Conservation (phyloP, 1,140 invertebrate genomes). For the Neodiprion fabricii region DNA sequence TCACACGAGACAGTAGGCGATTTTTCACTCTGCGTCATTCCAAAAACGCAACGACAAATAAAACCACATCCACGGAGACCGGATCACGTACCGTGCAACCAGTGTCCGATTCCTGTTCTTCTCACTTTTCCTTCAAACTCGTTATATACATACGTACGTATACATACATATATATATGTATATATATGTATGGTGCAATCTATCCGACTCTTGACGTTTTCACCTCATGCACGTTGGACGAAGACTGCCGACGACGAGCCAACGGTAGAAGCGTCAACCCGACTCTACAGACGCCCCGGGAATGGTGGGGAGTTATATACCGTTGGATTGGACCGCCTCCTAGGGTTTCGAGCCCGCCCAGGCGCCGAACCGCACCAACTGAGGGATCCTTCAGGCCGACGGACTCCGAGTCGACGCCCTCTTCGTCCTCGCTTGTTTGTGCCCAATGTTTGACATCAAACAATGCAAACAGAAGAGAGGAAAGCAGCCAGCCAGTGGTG, state of each 20-base stretch:
- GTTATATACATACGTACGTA: too few relatives aligned
- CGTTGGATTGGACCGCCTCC: not conserved
- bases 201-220: too few relatives aligned
- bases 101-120: too few relatives aligned
- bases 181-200: too few relatives aligned
- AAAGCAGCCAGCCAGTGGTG: not conserved
- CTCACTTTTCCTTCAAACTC: too few relatives aligned
- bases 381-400: not conserved
- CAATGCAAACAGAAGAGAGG: slow-evolving; percentile 43
- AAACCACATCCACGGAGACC: too few relatives aligned
- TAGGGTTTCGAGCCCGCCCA: not conserved
- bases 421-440: slow-evolving; percentile 38
- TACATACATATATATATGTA: too few relatives aligned
- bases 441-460: slow-evolving; percentile 58
- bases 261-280: slow-evolving; percentile 4
- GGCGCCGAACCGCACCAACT: slow-evolving; percentile 36
- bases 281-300: slow-evolving; percentile 23
- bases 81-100: too few relatives aligned
- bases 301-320: slow-evolving; percentile 28
- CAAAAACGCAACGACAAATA: too few relatives aligned
- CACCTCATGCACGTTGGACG: too few relatives aligned
- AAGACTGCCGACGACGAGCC: not conserved
- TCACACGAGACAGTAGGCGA: too few relatives aligned
- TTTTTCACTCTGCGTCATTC: too few relatives aligned
- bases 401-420: not conserved